phyloP scores from a whole-genome alignment of 2,797 vertebrate genomes.

The Clarias platycephalus region DNA sequence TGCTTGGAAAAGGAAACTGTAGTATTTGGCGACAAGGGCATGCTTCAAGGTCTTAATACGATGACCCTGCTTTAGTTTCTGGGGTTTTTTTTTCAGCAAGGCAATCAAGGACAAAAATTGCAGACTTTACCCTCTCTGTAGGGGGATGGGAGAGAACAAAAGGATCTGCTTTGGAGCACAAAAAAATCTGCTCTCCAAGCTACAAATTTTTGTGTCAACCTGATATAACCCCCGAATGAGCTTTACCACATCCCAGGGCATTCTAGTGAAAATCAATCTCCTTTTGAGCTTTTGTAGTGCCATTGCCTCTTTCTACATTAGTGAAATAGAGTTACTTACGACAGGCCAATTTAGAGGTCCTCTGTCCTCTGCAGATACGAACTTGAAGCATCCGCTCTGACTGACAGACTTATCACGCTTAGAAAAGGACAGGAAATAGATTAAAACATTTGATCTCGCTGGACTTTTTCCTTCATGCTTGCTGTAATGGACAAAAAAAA shows the following conservation, averaged over 20 bases:
- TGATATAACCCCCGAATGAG: slow-evolving; percentile 14
- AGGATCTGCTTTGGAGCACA: not conserved
- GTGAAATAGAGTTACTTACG: slow-evolving; percentile 28
- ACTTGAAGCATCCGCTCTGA: slow-evolving; percentile 7
- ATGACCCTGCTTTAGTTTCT: slow-evolving; percentile 14
- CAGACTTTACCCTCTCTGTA: not conserved
- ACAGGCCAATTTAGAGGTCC: slow-evolving; percentile 19
- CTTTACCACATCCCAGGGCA: not conserved
- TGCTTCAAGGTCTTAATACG: slow-evolving; percentile 27
- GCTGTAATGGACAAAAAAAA: not conserved
- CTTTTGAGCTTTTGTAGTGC: not conserved
- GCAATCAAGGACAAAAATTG: slow-evolving; percentile 41
- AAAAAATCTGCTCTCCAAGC: slow-evolving; percentile 24
- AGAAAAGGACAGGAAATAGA: not conserved
- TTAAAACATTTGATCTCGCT: slow-evolving; percentile 14
- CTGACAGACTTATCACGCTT: slow-evolving; percentile 22
- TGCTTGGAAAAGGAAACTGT: slow-evolving; percentile 6
- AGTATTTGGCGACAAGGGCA: slow-evolving; percentile 42
- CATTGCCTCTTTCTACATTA: slow-evolving; percentile 18
- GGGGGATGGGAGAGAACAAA: slow-evolving; percentile 12
- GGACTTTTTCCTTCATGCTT: not conserved
- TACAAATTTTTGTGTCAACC: slow-evolving; percentile 7
- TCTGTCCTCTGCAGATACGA: slow-evolving; percentile 11
- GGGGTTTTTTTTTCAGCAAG: slow-evolving; percentile 28
- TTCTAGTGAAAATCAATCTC: slow-evolving; percentile 27